phyloP scores from a whole-genome alignment of 1,140 invertebrate species.

The Brachionus asplanchnoidis region DNA sequence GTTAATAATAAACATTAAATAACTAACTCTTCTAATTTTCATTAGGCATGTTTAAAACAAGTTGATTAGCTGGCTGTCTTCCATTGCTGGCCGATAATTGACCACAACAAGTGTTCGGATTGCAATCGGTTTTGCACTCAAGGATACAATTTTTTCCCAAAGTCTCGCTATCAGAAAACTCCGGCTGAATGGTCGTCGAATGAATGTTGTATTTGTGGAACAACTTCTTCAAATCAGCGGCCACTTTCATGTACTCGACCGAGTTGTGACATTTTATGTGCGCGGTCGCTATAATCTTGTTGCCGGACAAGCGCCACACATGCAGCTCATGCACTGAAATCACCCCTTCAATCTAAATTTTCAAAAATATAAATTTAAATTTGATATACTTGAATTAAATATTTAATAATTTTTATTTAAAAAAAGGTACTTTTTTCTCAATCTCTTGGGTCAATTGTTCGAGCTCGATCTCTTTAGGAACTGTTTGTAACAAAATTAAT shows the following conservation, averaged over 20 bases:
- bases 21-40: not conserved
- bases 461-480: constrained; percentile 60
- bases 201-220: constrained; percentile 63
- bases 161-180: constrained; percentile 54
- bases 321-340: constrained; percentile 63
- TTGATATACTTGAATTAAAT: too few species aligned
- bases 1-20: not conserved
- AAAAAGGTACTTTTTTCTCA: constrained; percentile 48
- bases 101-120: constrained; percentile 25
- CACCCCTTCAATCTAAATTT: not conserved
- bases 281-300: constrained; percentile 61
- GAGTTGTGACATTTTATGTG: constrained; percentile 61
- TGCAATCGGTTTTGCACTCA: not conserved
- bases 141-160: constrained; percentile 15
- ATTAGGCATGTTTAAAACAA: not conserved
- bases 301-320: constrained; percentile 62
- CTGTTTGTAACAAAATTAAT: constrained; percentile 62
- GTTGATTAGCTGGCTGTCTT: not conserved
- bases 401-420: not conserved
- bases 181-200: constrained; percentile 63
- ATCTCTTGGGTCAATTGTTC: constrained; percentile 57
- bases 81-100: not conserved
- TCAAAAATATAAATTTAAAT: too few species aligned
- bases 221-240: constrained; percentile 57
- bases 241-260: constrained; percentile 60